Percentiles rank a stretch among this genome's conserved stretches.
Evolutionary conservation across 1,140 invertebrate species (phyloP).

Genomic region (Euwallacea similis): DNA sequence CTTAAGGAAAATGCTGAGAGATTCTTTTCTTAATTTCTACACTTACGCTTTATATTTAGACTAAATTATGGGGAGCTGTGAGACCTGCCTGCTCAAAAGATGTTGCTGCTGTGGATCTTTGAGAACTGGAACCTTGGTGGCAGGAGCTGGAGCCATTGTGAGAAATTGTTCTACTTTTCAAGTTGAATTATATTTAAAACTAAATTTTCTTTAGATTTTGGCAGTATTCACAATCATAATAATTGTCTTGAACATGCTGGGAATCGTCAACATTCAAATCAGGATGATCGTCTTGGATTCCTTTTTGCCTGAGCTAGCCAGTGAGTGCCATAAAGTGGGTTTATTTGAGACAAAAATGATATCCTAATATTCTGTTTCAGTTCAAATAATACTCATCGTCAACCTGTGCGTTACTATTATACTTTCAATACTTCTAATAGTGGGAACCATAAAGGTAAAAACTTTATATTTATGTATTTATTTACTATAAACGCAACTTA

Average conservation of each 20-base stretch:
- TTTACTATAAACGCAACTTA: no score
- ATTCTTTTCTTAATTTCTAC: background rate
- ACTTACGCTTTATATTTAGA: background rate
- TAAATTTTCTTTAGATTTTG: conserved; percentile 55
- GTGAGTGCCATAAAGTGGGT: conserved; percentile 39
- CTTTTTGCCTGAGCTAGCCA: conserved; percentile 55
- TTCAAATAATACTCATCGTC: conserved; percentile 75
- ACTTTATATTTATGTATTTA: no score
- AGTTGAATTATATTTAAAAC: conserved; percentile 28
- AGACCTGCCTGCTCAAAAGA: conserved; percentile 34
- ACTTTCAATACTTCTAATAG: conserved; percentile 72
- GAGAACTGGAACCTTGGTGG: conserved; percentile 69
- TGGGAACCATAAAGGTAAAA: conserved; percentile 72
- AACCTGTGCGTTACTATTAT: conserved; percentile 81
- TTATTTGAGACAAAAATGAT: background rate
- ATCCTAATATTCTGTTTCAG: conserved; percentile 54
- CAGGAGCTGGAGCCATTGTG: conserved; percentile 68
- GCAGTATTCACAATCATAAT: conserved; percentile 62
- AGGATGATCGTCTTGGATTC: conserved; percentile 71
- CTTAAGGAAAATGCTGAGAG: background rate
- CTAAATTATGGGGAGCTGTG: conserved; percentile 26
- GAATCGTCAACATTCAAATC: conserved; percentile 60
- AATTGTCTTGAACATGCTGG: conserved; percentile 54
- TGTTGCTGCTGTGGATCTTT: conserved; percentile 68
- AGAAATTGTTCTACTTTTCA: conserved; percentile 47